phyloP scores from a whole-genome alignment of 1,140 invertebrate genomes.

The Vanessa atalanta region DNA sequence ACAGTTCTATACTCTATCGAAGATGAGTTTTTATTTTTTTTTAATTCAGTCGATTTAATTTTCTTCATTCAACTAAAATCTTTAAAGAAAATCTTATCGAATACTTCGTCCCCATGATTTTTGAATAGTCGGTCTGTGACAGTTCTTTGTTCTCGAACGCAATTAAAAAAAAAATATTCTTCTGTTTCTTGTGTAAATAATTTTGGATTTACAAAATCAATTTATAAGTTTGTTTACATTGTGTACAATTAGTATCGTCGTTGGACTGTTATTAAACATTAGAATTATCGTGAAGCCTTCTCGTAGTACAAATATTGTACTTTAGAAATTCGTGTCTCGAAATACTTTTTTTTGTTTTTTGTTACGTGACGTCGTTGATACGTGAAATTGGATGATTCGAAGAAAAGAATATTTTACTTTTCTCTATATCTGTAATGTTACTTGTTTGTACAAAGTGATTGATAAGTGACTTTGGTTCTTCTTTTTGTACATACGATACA shows the following conservation, averaged over 20 bases:
- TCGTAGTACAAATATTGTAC: slow-evolving; percentile 9
- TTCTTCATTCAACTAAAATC: too few species aligned
- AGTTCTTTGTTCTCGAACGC: background rate
- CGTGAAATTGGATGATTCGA: background rate
- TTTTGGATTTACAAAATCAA: background rate
- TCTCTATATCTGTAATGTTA: too few species aligned
- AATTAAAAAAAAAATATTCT: background rate
- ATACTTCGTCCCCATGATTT: too few species aligned
- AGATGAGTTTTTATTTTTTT: too few species aligned
- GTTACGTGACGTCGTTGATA: background rate
- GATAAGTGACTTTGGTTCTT: too few species aligned
- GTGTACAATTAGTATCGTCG: background rate
- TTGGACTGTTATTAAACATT: background rate
- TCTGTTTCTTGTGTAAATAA: background rate
- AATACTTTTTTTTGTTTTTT: background rate
- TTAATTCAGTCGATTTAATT: too few species aligned
- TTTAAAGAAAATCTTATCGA: too few species aligned
- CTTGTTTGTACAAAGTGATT: too few species aligned
- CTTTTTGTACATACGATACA: too few species aligned
- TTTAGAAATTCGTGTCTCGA: background rate
- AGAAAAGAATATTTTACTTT: background rate
- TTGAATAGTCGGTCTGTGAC: background rate
- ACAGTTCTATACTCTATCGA: too few species aligned
- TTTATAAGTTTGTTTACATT: background rate
- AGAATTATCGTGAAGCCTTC: background rate